These are phyloP conservation scores for Coryphaenoides rupestris DNA, from an alignment of 2,113 vertebrate genomes.

Conservation along the genomic window DNA sequence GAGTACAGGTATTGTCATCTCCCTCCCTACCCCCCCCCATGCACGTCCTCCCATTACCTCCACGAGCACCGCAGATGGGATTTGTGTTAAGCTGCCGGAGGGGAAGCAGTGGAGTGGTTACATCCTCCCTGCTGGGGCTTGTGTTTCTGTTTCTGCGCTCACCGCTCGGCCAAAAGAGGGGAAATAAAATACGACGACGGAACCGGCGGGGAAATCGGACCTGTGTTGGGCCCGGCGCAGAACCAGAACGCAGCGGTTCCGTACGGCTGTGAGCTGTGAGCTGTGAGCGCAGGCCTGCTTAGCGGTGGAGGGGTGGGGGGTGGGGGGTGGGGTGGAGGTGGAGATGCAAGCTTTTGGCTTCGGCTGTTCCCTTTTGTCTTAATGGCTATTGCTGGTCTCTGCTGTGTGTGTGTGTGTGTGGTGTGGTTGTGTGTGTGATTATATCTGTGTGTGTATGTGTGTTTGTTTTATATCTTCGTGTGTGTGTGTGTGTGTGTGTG, in stretches of 20 bases:
- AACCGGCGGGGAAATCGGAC: slow-evolving; percentile 30
- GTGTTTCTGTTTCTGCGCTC: slow-evolving; percentile 35
- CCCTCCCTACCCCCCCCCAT: slow-evolving; percentile 16
- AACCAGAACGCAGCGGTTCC: slow-evolving; percentile 16
- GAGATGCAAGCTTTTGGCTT: slow-evolving; percentile 43
- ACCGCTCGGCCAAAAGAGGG: slow-evolving; percentile 8
- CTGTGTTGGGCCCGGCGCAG: too few relatives aligned
- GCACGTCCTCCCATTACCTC: slow-evolving; percentile 38
- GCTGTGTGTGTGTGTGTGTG: slow-evolving; percentile 37
- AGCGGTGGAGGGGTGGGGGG: slow-evolving; percentile 38
- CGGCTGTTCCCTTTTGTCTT: slow-evolving; percentile 45
- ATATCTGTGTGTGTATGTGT: slow-evolving; percentile 16
- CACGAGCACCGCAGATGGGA: slow-evolving; percentile 44
- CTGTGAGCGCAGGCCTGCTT: slow-evolving; percentile 39
- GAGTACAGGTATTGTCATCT: slow-evolving; percentile 84
- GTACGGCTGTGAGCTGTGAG: slow-evolving; percentile 27
- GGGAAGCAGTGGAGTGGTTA: slow-evolving; percentile 32
- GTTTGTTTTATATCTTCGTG: slow-evolving; percentile 16
- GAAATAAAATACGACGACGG: slow-evolving; percentile 27
- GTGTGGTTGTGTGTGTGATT: slow-evolving; percentile 11
- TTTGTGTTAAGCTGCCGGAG: slow-evolving; percentile 29
- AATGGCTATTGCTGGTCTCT: slow-evolving; percentile 60
- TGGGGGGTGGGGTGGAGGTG: slow-evolving; percentile 17
- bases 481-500: background rate
- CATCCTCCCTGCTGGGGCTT: slow-evolving; percentile 28